A percentile compares a stretch with the other conserved stretches of the same genome.
phyloP scores from a whole-genome alignment of 2,797 vertebrate genomes.

The Sandelia bainsii region DNA sequence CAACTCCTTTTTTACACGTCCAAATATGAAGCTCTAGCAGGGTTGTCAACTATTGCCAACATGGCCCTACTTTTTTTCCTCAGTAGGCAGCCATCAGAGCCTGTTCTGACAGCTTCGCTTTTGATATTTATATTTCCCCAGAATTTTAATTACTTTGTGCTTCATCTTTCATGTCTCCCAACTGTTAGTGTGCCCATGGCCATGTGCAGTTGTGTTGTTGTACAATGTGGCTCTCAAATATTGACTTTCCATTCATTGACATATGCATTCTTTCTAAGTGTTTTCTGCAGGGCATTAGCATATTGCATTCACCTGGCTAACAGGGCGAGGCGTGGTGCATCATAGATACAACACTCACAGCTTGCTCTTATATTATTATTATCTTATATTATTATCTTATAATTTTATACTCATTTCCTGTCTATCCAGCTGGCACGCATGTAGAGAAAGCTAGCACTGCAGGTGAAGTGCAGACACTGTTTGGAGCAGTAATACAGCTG shows the following conservation, averaged over 20 bases:
- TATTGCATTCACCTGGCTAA: slow-evolving; percentile 49
- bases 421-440: slow-evolving; percentile 13
- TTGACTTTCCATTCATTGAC: slow-evolving; percentile 47
- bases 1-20: slow-evolving; percentile 52
- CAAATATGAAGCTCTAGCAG: slow-evolving; percentile 67
- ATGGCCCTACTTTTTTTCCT: slow-evolving; percentile 55
- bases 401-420: slow-evolving; percentile 35
- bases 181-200: slow-evolving; percentile 64
- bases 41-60: slow-evolving; percentile 78
- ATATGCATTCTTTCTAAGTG: slow-evolving; percentile 25
- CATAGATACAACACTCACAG: slow-evolving; percentile 24
- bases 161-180: slow-evolving; percentile 69
- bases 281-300: slow-evolving; percentile 47
- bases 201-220: slow-evolving; percentile 54
- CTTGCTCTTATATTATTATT: too few relatives aligned
- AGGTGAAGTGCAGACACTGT: slow-evolving; percentile 22
- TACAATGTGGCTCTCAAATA: slow-evolving; percentile 53
- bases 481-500: neutral
- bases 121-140: slow-evolving; percentile 79
- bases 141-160: slow-evolving; percentile 81
- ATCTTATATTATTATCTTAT: too few relatives aligned
- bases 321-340: slow-evolving; percentile 11
- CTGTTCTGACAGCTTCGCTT: slow-evolving; percentile 76
- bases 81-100: slow-evolving; percentile 65
- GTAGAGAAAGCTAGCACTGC: neutral